phyloP scores from a whole-genome alignment of 2,797 vertebrate genomes.

The Spinus olivaceus region DNA sequence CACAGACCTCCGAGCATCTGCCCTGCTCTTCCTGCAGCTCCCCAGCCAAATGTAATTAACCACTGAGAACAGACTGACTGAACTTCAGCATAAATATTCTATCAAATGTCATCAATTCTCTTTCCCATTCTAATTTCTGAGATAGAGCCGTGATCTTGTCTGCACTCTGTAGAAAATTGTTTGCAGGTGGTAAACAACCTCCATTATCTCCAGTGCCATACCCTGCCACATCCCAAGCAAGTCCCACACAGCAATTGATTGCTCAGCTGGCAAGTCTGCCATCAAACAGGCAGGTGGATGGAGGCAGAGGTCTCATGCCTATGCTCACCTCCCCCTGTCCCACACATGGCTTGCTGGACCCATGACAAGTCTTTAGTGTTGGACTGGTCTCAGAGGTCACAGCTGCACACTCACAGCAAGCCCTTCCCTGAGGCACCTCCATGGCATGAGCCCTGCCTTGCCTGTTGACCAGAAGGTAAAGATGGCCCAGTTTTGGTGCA shows the following conservation, averaged over 20 bases:
- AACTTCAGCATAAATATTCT: not conserved
- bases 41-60: not conserved
- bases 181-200: not conserved
- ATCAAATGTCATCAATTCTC: not conserved
- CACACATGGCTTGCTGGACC: fast-evolving
- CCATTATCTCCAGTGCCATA: not conserved
- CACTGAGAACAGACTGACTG: not conserved
- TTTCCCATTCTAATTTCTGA: not conserved
- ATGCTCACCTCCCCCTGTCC: not conserved
- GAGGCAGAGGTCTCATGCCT: not conserved
- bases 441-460: fast-evolving
- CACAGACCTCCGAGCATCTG: not conserved
- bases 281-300: fast-evolving
- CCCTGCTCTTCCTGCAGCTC: not conserved
- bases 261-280: not conserved
- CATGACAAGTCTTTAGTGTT: fast-evolving
- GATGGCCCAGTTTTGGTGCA: not conserved
- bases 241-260: not conserved
- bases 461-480: not conserved
- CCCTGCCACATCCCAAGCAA: fast-evolving
- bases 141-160: not conserved
- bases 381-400: not conserved
- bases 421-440: not conserved
- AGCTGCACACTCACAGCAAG: not conserved
- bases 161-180: not conserved